Base-by-base conservation (phyloP, 2,797 vertebrate species). In the Poecilia gillii region DNA sequence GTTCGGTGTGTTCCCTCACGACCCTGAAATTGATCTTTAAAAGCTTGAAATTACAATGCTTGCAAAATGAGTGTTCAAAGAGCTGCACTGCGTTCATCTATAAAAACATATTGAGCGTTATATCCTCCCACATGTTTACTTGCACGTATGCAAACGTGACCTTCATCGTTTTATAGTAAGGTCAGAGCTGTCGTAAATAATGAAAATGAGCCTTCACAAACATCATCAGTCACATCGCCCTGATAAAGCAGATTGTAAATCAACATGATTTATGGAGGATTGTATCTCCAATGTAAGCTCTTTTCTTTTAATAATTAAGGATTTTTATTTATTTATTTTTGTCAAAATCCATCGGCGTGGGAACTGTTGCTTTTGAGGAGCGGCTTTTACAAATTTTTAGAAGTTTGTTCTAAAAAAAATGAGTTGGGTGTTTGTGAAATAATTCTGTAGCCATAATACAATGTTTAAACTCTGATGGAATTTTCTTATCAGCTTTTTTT, bases 221-320 rank as follows among this genome's bases (percentile, higher is more conserved):
- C 33, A 41, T 68, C 20, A 41, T 41, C 64, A 68, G 64, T 68
- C 64, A 68, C 36, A 41, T 68, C 20, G 23, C 18, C 39, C 36
- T 41, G 64, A 68, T 68, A 20, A 20, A 2, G 36, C 64, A 12
- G 36, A 18, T 36, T 68, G 64, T 68, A 68, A 68, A 25, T 68
- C 64, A 68, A 68, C 36, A 68, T 39, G 64, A 68, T 68, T 68
- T 25, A 68, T 68, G 64, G 36, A 68, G 23, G 64, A 41, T 39
- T 7, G 20, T 62, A 33, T 62, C 59, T 62, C 31, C 59, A 33
- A 18, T 62, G 13, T 18, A 33, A 14, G 18, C 16, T 64, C 13
- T 20, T 64, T 39, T 9, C 13, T 59, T 31, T 28, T 59, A 16
- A 66, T 20, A 59, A 28, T 28, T 59, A 59, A 55, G 6, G 28